phyloP scores from a whole-genome alignment of 2,113 vertebrate species.

The Pogonocichla stellata region DNA sequence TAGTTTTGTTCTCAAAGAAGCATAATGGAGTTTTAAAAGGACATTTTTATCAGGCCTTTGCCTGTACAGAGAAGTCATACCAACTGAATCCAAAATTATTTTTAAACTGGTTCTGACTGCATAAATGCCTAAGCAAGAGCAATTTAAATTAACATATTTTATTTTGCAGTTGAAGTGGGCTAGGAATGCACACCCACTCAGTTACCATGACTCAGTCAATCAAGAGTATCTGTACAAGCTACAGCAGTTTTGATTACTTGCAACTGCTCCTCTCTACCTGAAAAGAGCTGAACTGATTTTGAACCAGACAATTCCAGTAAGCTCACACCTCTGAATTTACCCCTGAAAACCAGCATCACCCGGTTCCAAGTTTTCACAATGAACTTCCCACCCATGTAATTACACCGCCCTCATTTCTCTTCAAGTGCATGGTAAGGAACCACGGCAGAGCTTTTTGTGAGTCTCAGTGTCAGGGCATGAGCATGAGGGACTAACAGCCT shows the following conservation, averaged over 20 bases:
- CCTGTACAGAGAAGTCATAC: not conserved
- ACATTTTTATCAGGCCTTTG: not conserved
- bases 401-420: not conserved
- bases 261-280: slow-evolving; percentile 13
- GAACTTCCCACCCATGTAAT: not conserved
- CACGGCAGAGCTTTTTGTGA: not conserved
- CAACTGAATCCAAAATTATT: slow-evolving; percentile 7
- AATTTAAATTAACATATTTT: slow-evolving; percentile 58
- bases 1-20: not conserved
- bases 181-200: slow-evolving; percentile 46
- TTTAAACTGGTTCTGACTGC: slow-evolving; percentile 41
- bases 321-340: not conserved
- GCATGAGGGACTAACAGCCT: not conserved
- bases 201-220: slow-evolving; percentile 45
- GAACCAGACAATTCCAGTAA: not conserved
- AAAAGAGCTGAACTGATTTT: slow-evolving; percentile 1
- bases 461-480: not conserved
- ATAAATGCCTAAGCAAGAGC: slow-evolving; percentile 40
- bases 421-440: not conserved
- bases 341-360: not conserved
- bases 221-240: slow-evolving; percentile 25
- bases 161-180: slow-evolving; percentile 55
- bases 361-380: not conserved
- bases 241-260: slow-evolving; percentile 26
- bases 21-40: not conserved